A percentile compares a stretch with the other conserved stretches of the same genome.
Conservation (phyloP, 2,113 vertebrate genomes). For the Columba livia region DNA sequence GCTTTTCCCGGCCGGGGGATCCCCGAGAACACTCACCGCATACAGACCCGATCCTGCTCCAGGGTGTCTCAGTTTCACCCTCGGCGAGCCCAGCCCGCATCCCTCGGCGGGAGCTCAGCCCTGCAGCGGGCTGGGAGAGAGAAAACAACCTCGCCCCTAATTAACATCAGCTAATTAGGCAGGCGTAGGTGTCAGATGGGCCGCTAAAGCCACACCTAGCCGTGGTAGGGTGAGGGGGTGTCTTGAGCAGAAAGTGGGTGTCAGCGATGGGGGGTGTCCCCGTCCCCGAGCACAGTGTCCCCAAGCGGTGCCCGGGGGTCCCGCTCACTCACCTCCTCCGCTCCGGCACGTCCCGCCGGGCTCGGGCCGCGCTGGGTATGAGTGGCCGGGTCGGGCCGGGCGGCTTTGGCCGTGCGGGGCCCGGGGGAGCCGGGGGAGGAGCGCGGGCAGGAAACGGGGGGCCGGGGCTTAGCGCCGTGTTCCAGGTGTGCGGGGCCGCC, state of each 20-base stretch:
- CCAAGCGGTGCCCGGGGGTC: neutral
- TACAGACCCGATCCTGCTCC: neutral
- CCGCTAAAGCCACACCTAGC: neutral
- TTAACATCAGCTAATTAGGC: conserved; percentile 14
- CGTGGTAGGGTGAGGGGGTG: too few relatives aligned
- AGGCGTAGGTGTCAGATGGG: neutral
- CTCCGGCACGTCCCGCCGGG: neutral
- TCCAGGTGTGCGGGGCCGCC: neutral
- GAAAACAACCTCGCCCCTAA: neutral
- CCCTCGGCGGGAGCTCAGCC: neutral
- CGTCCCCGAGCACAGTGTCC: too few relatives aligned
- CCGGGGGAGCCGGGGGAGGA: conserved; percentile 22
- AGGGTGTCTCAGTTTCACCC: neutral
- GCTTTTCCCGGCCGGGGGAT: neutral
- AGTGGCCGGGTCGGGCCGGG: neutral
- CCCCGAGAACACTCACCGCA: neutral
- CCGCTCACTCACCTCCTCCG: conserved; percentile 12
- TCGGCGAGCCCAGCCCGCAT: neutral
- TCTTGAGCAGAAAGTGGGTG: neutral
- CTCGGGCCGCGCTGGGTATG: neutral
- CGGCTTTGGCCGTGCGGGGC: neutral
- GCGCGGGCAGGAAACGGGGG: conserved; percentile 16
- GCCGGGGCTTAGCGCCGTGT: neutral
- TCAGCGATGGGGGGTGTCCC: neutral
- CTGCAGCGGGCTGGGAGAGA: neutral